phyloP scores from a whole-genome alignment of 2,888 invertebrate species.

The Drosophila greeni region DNA sequence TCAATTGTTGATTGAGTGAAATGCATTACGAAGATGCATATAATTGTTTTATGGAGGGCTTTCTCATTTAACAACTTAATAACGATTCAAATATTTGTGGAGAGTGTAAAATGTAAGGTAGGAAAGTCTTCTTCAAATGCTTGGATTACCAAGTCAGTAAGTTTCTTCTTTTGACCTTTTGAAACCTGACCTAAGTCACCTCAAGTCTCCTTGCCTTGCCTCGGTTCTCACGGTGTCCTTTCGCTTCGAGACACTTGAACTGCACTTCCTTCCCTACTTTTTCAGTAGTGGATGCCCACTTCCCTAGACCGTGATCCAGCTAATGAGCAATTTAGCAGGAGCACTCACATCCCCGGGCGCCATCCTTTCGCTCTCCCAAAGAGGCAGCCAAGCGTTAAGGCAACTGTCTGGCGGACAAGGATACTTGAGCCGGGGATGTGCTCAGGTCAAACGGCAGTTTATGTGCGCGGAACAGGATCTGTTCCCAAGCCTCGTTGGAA shows the following conservation, averaged over 20 bases:
- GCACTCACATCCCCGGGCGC: constrained; percentile 8
- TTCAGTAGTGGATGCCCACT: not conserved
- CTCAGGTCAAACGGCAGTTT: constrained; percentile 36
- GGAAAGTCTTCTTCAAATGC: no score
- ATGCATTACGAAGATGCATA: not conserved
- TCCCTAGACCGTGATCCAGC: constrained; percentile 28
- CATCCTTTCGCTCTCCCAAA: constrained; percentile 13
- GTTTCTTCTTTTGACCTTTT: constrained; percentile 2
- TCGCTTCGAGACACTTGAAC: constrained; percentile 5
- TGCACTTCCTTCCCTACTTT: constrained; percentile 8
- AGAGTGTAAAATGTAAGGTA: not conserved
- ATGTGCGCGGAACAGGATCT: constrained; percentile 9
- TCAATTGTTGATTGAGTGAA: constrained; percentile 1
- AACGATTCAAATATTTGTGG: not conserved
- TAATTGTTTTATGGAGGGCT: constrained; percentile 4
- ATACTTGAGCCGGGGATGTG: constrained; percentile 41
- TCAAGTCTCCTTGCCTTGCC: constrained; percentile 1
- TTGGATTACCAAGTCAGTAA: not conserved
- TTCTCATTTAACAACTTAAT: not conserved
- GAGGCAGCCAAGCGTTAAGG: constrained; percentile 53
- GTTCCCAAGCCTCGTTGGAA: constrained; percentile 16
- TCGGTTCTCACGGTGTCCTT: constrained; percentile 32
- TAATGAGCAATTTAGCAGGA: constrained; percentile 45
- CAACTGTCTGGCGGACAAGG: constrained; percentile 36
- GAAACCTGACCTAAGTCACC: constrained; percentile 22